Conservation (phyloP, 2,888 invertebrate species). For the Plutella xylostella region DNA sequence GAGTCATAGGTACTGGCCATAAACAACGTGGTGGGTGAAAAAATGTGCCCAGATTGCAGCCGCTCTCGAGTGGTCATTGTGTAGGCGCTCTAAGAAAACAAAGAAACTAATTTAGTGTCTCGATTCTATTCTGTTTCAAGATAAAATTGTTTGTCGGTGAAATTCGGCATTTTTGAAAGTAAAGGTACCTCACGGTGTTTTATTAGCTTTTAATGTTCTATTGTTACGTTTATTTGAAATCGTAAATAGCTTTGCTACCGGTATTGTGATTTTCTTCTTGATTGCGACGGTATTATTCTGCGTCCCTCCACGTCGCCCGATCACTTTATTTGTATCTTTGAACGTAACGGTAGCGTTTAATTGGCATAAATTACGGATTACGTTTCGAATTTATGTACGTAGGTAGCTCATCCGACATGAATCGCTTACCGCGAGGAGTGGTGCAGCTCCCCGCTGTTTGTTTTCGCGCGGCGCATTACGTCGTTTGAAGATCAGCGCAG, state of each 20-base stretch:
- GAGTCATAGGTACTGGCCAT: background rate
- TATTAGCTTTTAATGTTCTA: too few relatives aligned
- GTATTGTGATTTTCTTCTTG: too few relatives aligned
- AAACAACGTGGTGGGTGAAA: slow-evolving; percentile 3
- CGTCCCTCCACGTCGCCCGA: too few relatives aligned
- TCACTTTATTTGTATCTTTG: too few relatives aligned
- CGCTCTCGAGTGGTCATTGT: slow-evolving; percentile 40
- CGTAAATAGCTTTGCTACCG: background rate
- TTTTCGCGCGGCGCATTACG: slow-evolving; percentile 39
- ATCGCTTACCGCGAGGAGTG: slow-evolving; percentile 10
- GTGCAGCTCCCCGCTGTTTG: slow-evolving; percentile 50
- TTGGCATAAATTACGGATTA: too few relatives aligned
- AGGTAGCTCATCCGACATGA: too few relatives aligned
- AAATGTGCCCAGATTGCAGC: slow-evolving; percentile 8
- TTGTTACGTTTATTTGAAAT: background rate
- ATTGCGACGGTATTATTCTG: too few relatives aligned
- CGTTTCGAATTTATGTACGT: too few relatives aligned
- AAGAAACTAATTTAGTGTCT: slow-evolving; percentile 34
- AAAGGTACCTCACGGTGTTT: background rate
- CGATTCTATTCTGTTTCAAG: background rate
- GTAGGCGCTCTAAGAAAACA: slow-evolving; percentile 44
- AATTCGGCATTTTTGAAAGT: background rate
- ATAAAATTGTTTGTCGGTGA: background rate
- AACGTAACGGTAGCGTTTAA: too few relatives aligned
- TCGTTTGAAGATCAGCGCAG: slow-evolving; percentile 48